These are phyloP conservation scores for Taurulus bubalis DNA, from an alignment of 2,113 vertebrate genomes.

Conservation along the genomic window DNA sequence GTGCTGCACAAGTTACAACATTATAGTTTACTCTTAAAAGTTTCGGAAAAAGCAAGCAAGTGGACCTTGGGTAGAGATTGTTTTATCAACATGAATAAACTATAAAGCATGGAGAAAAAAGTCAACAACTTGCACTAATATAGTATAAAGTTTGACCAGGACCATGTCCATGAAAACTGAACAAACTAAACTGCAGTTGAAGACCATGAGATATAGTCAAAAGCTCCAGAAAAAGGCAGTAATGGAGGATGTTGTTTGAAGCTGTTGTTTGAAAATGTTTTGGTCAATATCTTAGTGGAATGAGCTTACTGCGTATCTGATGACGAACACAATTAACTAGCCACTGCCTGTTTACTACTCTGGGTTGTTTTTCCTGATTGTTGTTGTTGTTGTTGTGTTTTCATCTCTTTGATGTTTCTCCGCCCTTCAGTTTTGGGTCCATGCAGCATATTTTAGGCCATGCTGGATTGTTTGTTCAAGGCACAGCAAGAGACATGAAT, in stretches of 20 bases:
- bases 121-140: background rate
- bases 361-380: conserved; percentile 20
- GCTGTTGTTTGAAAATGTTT: background rate
- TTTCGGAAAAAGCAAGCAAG: background rate
- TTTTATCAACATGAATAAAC: background rate
- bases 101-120: background rate
- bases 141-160: background rate
- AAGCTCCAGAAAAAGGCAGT: conserved; percentile 8
- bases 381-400: conserved; percentile 33
- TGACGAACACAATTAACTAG: background rate
- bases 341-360: background rate
- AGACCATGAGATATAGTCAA: conserved; percentile 2
- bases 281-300: background rate
- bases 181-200: conserved; percentile 13
- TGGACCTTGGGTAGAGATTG: background rate
- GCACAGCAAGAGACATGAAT: conserved; percentile 81
- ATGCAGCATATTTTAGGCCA: conserved; percentile 85
- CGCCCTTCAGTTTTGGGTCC: conserved; percentile 65
- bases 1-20: background rate
- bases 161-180: background rate
- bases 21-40: background rate
- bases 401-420: conserved; percentile 44
- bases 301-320: conserved; percentile 1
- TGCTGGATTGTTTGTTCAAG: conserved; percentile 86
- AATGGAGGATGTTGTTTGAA: background rate